Evolutionary conservation across 2,113 vertebrate species (phyloP).

Genomic region (Sula dactylatra): DNA sequence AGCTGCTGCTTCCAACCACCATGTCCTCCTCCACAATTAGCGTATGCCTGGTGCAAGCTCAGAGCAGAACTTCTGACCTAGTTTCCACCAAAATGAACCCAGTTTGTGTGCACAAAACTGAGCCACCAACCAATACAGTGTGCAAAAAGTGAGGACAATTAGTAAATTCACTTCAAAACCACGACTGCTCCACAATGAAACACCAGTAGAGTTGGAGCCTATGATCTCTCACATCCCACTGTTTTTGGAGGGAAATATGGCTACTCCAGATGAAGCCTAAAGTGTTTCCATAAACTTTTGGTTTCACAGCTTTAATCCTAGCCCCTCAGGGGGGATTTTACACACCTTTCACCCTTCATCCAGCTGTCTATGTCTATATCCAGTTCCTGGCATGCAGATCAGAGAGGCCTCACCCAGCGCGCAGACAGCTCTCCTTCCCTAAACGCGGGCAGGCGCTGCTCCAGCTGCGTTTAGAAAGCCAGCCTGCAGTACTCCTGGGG

Average conservation of each 20-base stretch:
- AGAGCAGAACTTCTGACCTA: not conserved
- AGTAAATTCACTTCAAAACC: not conserved
- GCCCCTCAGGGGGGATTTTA: not conserved
- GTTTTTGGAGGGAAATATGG: not conserved
- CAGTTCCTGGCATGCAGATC: not conserved
- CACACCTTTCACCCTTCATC: slow-evolving; percentile 18
- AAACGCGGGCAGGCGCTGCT: accelerated
- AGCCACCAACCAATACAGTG: accelerated
- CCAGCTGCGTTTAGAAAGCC: not conserved
- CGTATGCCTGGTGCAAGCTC: not conserved
- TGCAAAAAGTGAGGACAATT: not conserved
- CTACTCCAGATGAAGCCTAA: not conserved
- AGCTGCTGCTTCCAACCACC: not conserved
- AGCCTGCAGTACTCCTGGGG: not conserved
- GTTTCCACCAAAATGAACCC: not conserved
- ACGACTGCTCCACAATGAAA: not conserved
- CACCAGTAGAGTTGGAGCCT: not conserved
- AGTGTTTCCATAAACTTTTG: not conserved
- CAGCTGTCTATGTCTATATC: not conserved
- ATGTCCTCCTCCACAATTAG: not conserved
- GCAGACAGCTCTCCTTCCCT: slow-evolving; percentile 7
- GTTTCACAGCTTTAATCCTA: not conserved
- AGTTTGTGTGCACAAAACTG: not conserved
- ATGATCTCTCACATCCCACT: not conserved
- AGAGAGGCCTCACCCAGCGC: not conserved